Evolutionary conservation across 2,888 invertebrate genomes (phyloP).

Genomic region (Aspidapion aeneum): DNA sequence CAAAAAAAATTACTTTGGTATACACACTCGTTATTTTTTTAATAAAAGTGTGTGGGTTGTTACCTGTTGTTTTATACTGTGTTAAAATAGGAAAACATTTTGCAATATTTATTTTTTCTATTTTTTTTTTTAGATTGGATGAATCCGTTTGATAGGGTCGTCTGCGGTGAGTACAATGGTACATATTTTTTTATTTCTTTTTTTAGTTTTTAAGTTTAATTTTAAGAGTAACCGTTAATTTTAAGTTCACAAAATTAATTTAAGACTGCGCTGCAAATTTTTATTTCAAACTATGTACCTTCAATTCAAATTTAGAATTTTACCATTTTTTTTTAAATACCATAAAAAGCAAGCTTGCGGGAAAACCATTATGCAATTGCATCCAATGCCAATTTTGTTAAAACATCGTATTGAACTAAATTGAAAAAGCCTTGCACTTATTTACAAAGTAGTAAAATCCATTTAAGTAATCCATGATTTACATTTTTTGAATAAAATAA

Average conservation of each 20-base stretch:
- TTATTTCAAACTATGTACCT: no score
- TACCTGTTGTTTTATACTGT: no score
- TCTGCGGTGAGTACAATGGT: constrained; percentile 91
- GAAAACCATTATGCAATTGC: background rate
- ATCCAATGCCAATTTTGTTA: background rate
- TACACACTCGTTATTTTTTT: no score
- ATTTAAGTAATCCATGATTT: no score
- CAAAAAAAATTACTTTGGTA: no score
- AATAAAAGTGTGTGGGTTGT: no score
- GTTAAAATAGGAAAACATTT: no score
- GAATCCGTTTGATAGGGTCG: constrained; percentile 92
- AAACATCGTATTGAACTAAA: background rate
- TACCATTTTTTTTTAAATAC: background rate
- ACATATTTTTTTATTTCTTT: constrained; percentile 60
- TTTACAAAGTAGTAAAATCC: no score
- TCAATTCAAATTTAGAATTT: no score
- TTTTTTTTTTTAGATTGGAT: constrained; percentile 81
- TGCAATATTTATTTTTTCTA: no score
- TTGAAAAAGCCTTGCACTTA: background rate
- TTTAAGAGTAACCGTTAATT: background rate
- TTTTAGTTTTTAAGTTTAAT: constrained; percentile 38
- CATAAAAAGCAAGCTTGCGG: background rate
- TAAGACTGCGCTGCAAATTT: background rate
- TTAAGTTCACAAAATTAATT: no score
- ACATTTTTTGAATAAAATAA: no score